phyloP scores from a whole-genome alignment of 1,140 invertebrate species.

The Pseudomyrmex flavicornis region DNA sequence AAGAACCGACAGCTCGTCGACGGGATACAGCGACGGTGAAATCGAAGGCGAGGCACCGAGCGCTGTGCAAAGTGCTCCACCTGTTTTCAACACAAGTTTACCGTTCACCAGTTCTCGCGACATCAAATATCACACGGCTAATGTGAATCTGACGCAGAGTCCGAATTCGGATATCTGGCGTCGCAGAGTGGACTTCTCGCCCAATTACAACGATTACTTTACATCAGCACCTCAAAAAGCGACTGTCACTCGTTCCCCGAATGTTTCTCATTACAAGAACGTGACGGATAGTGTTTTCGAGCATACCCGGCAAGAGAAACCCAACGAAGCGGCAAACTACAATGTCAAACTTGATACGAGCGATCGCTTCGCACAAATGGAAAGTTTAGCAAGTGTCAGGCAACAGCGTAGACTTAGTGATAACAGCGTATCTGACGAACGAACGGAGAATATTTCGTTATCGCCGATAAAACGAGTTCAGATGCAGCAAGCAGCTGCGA shows the following conservation, averaged over 20 bases:
- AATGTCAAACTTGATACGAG: conserved; percentile 74
- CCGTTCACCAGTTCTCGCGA: conserved; percentile 77
- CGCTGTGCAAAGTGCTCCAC: conserved; percentile 82
- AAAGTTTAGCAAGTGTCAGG: conserved; percentile 58
- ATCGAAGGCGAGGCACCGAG: conserved; percentile 82
- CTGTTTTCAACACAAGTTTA: conserved; percentile 79
- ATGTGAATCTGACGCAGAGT: conserved; percentile 75
- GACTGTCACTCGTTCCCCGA: conserved; percentile 79
- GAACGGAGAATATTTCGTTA: conserved; percentile 65
- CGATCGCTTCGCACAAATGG: conserved; percentile 71
- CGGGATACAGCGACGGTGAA: conserved; percentile 86
- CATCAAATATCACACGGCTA: conserved; percentile 73
- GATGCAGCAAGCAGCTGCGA: conserved; percentile 55
- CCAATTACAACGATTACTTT: conserved; percentile 75
- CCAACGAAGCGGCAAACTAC: conserved; percentile 79
- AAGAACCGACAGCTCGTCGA: conserved; percentile 82
- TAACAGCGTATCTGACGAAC: conserved; percentile 71
- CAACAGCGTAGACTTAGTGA: conserved; percentile 81
- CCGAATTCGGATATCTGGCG: conserved; percentile 82
- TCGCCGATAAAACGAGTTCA: conserved; percentile 72
- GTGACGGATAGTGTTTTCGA: conserved; percentile 79
- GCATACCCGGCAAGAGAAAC: conserved; percentile 76
- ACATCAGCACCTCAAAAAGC: conserved; percentile 78
- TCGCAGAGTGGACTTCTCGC: conserved; percentile 72
- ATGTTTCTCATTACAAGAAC: conserved; percentile 80